Conservation (phyloP, 2,113 vertebrate genomes). For the Stigmatopora nigra region DNA sequence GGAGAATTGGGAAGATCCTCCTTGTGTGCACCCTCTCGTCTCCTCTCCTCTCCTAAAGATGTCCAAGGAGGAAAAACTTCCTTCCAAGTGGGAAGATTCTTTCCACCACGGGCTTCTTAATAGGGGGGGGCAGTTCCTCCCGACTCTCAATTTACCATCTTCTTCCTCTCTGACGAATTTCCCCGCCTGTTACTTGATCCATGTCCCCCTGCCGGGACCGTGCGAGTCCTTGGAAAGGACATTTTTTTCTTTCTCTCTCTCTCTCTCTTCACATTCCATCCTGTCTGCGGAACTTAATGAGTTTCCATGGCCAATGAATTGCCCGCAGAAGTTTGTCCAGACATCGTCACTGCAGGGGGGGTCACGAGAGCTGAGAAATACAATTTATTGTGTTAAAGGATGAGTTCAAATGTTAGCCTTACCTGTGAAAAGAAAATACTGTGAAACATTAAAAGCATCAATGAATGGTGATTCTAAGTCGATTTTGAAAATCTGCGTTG, state of each 20-base stretch:
- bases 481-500: neutral
- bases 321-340: slow-evolving; percentile 26
- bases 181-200: slow-evolving; percentile 67
- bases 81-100: slow-evolving; percentile 84
- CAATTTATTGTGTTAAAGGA: slow-evolving; percentile 5
- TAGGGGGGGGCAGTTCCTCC: slow-evolving; percentile 89
- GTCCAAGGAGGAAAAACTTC: slow-evolving; percentile 71
- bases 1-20: slow-evolving; percentile 26
- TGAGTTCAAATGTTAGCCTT: neutral
- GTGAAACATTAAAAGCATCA: neutral
- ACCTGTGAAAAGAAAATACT: neutral
- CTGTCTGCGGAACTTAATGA: slow-evolving; percentile 64
- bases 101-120: slow-evolving; percentile 88
- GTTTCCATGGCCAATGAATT: slow-evolving; percentile 31
- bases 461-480: neutral
- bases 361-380: slow-evolving; percentile 5
- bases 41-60: slow-evolving; percentile 47
- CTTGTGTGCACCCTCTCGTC: slow-evolving; percentile 37
- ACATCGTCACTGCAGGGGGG: neutral
- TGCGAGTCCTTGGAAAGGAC: slow-evolving; percentile 67
- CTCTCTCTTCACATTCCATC: slow-evolving; percentile 67
- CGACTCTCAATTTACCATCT: slow-evolving; percentile 78
- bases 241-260: slow-evolving; percentile 19
- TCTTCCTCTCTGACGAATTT: slow-evolving; percentile 79
- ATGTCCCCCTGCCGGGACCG: slow-evolving; percentile 30